phyloP scores from a whole-genome alignment of 2,888 invertebrate species.

The Atrina japonica region DNA sequence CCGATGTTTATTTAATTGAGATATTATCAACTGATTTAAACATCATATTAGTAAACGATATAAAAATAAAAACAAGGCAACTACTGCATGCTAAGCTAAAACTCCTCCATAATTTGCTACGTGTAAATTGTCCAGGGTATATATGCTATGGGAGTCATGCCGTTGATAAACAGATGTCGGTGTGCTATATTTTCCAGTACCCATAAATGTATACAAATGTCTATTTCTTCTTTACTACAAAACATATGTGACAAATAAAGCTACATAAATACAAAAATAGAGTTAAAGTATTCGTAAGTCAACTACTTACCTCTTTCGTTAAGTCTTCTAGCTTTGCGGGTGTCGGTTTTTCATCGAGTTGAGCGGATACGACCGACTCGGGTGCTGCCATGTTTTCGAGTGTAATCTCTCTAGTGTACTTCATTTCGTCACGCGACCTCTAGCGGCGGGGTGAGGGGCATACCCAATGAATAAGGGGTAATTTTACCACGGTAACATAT shows the following conservation, averaged over 20 bases:
- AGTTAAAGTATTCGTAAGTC: neutral
- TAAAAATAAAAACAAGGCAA: slow-evolving; percentile 22
- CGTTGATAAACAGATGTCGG: slow-evolving; percentile 36
- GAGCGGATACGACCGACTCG: slow-evolving; percentile 54
- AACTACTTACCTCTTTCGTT: slow-evolving; percentile 61
- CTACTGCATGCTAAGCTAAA: slow-evolving; percentile 43
- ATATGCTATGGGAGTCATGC: slow-evolving; percentile 34
- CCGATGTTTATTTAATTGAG: slow-evolving; percentile 19
- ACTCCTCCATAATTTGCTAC: slow-evolving; percentile 31
- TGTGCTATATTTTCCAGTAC: slow-evolving; percentile 17
- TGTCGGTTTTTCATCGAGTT: slow-evolving; percentile 50
- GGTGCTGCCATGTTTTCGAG: slow-evolving; percentile 65
- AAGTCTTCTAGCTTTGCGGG: slow-evolving; percentile 60
- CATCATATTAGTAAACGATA: slow-evolving; percentile 31
- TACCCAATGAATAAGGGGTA: slow-evolving; percentile 43
- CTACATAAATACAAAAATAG: neutral
- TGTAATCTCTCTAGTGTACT: slow-evolving; percentile 38
- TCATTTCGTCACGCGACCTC: slow-evolving; percentile 57
- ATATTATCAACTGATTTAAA: slow-evolving; percentile 16
- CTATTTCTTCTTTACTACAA: slow-evolving; percentile 12
- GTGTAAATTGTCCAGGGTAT: slow-evolving; percentile 37
- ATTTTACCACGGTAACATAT: slow-evolving; percentile 17
- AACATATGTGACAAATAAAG: neutral
- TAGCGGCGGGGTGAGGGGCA: slow-evolving; percentile 53
- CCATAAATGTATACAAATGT: slow-evolving; percentile 10